Evolutionary conservation across 2,113 vertebrate genomes (phyloP).

Genomic region (Callionymus lyra): DNA sequence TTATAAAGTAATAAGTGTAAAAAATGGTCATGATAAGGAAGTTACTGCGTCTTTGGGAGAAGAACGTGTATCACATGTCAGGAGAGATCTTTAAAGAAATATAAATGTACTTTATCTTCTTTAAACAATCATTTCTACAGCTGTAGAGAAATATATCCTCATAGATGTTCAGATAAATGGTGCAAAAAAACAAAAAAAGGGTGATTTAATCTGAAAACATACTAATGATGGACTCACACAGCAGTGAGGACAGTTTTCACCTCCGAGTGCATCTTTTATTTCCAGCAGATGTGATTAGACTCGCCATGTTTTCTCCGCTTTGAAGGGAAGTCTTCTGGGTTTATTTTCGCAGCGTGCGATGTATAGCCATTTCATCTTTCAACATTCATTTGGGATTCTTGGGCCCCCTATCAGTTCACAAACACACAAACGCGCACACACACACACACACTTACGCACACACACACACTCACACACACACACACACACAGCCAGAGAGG

Average conservation of each 20-base stretch:
- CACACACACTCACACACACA: slow-evolving; percentile 9
- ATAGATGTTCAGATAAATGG: too few relatives aligned
- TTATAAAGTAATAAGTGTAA: too few relatives aligned
- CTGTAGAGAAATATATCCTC: too few relatives aligned
- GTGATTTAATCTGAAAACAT: too few relatives aligned
- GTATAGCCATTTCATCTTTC: slow-evolving; percentile 58
- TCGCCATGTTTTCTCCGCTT: slow-evolving; percentile 12
- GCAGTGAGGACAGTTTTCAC: slow-evolving; percentile 19
- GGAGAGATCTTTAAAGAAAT: too few relatives aligned
- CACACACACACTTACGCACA: slow-evolving; percentile 8
- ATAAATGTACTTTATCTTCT: too few relatives aligned
- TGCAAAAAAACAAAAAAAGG: too few relatives aligned
- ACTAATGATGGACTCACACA: neutral
- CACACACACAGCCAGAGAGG: slow-evolving; percentile 17
- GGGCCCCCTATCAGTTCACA: slow-evolving; percentile 11
- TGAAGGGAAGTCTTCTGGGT: slow-evolving; percentile 36
- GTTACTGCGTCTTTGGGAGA: too few relatives aligned
- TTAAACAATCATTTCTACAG: too few relatives aligned
- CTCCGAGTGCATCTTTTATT: slow-evolving; percentile 12
- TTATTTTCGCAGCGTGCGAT: slow-evolving; percentile 38
- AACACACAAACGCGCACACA: slow-evolving; percentile 10
- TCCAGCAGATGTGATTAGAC: slow-evolving; percentile 25
- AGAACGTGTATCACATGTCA: too few relatives aligned
- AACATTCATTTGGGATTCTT: slow-evolving; percentile 50
- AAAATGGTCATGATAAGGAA: too few relatives aligned